Conservation (phyloP, 2,888 invertebrate species). For the Eurytoma californica region DNA sequence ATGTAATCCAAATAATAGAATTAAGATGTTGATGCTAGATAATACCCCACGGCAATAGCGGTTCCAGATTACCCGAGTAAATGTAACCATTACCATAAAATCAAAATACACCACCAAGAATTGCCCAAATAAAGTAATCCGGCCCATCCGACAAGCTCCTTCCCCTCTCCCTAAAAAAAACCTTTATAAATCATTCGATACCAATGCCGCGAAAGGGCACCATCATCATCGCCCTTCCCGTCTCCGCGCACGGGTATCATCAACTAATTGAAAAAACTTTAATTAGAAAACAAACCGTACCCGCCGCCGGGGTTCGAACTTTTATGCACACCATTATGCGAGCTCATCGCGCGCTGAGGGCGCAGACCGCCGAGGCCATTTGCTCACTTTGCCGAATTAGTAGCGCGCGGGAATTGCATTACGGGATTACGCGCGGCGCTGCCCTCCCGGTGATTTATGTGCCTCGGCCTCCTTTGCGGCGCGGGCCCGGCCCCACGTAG, state of each 20-base stretch:
- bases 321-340: slow-evolving; percentile 48
- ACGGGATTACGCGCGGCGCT: slow-evolving; percentile 24
- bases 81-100: too few relatives aligned
- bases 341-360: slow-evolving; percentile 8
- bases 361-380: slow-evolving; percentile 20
- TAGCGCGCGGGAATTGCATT: slow-evolving; percentile 52
- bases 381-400: slow-evolving; percentile 52
- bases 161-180: too few relatives aligned
- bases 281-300: slow-evolving; percentile 31
- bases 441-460: slow-evolving; percentile 36
- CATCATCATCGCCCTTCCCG: not conserved
- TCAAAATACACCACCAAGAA: too few relatives aligned
- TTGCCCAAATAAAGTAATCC: too few relatives aligned
- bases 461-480: not conserved
- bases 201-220: too few relatives aligned
- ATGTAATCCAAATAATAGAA: too few relatives aligned
- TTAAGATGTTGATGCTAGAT: too few relatives aligned
- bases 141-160: too few relatives aligned
- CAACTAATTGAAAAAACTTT: slow-evolving; percentile 28
- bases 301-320: not conserved
- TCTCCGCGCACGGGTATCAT: not conserved
- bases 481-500: too few relatives aligned
- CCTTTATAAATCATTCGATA: too few relatives aligned
- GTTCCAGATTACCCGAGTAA: too few relatives aligned
- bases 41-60: too few relatives aligned